Conservation (phyloP, 2,888 invertebrate species). For the Eulithis prunata region DNA sequence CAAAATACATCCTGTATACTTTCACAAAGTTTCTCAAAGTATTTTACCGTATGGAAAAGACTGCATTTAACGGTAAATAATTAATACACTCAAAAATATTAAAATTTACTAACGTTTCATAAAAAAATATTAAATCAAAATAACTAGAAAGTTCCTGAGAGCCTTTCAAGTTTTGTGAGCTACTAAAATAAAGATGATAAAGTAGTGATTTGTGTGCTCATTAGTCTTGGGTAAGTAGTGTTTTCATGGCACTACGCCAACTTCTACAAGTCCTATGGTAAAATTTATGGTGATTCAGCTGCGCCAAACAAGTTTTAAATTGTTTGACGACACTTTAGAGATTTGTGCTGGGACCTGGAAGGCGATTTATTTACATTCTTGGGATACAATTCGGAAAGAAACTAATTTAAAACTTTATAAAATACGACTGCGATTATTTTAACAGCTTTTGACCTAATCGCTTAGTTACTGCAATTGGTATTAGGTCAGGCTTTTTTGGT, state of each 20-base stretch:
- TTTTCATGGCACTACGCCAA: slow-evolving; percentile 4
- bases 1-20: too few relatives aligned
- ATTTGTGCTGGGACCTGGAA: slow-evolving; percentile 25
- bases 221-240: not conserved
- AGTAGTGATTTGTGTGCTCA: not conserved
- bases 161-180: too few relatives aligned
- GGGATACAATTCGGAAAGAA: slow-evolving; percentile 14
- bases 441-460: not conserved
- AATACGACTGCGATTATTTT: slow-evolving; percentile 20
- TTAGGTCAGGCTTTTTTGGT: too few relatives aligned
- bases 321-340: slow-evolving; percentile 38
- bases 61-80: too few relatives aligned
- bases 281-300: slow-evolving; percentile 32
- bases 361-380: slow-evolving; percentile 31
- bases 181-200: too few relatives aligned
- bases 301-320: slow-evolving; percentile 36
- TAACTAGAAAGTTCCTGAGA: too few relatives aligned
- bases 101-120: too few relatives aligned
- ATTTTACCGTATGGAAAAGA: too few relatives aligned
- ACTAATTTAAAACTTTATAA: slow-evolving; percentile 33
- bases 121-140: too few relatives aligned
- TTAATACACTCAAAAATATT: too few relatives aligned
- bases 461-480: not conserved
- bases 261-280: slow-evolving; percentile 7
- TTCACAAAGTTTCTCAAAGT: too few relatives aligned